Evolutionary conservation across 2,888 invertebrate species (phyloP).

Genomic region (Malachius bipustulatus): DNA sequence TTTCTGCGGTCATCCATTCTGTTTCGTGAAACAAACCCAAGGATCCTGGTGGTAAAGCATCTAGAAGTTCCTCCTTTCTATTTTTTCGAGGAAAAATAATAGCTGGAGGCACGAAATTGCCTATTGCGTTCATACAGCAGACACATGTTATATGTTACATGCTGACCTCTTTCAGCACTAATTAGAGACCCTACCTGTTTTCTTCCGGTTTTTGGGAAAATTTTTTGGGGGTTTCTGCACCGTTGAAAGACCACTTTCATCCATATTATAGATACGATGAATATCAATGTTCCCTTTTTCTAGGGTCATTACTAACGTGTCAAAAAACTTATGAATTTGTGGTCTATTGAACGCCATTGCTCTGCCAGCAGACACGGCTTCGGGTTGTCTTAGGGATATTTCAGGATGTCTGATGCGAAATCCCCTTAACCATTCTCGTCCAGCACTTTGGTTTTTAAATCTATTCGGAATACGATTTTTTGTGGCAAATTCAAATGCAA

Average conservation of each 20-base stretch:
- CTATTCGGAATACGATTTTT: slow-evolving; percentile 1
- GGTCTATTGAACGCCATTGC: slow-evolving; percentile 4
- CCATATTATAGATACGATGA: neutral
- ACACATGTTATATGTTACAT: slow-evolving; percentile 29
- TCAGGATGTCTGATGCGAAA: slow-evolving; percentile 5
- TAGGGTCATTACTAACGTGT: slow-evolving; percentile 7
- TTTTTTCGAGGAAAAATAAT: slow-evolving; percentile 6
- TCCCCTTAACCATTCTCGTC: slow-evolving; percentile 9
- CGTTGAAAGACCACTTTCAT: slow-evolving; percentile 30
- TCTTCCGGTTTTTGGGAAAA: slow-evolving; percentile 27
- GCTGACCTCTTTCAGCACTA: slow-evolving; percentile 29
- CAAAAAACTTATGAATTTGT: slow-evolving; percentile 8
- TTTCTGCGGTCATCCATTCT: slow-evolving; percentile 9
- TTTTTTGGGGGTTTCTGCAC: slow-evolving; percentile 30
- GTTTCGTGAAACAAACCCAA: slow-evolving; percentile 8
- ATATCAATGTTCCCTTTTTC: slow-evolving; percentile 4
- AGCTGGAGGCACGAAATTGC: slow-evolving; percentile 27
- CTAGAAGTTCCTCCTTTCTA: slow-evolving; percentile 9
- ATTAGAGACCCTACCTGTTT: slow-evolving; percentile 31
- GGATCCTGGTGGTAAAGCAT: slow-evolving; percentile 10
- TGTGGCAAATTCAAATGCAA: slow-evolving; percentile 10
- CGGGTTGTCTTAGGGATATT: slow-evolving; percentile 7
- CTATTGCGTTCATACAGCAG: slow-evolving; percentile 26
- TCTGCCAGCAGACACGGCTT: slow-evolving; percentile 4
- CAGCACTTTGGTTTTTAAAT: slow-evolving; percentile 7